Evolutionary conservation across 2,113 vertebrate species (phyloP), one percentile per base, ranked within the genome.

Genomic region (Suncus etruscus): DNA sequence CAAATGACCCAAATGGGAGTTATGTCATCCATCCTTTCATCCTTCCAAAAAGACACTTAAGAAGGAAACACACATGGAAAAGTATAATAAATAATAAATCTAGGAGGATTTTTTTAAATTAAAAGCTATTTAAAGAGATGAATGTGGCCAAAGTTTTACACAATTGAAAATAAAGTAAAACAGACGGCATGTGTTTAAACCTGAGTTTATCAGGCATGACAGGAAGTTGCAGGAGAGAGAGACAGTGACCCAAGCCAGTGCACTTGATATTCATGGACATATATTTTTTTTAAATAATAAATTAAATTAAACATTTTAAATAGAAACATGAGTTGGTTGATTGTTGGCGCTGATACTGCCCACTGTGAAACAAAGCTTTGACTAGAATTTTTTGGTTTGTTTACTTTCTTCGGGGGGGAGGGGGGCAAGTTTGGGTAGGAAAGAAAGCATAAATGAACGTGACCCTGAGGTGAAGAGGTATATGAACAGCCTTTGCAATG

Each of bases 401-500:
- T 95, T 58, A 96, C 95, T 97, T 97, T 93, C 92, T 97, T 96
- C 15, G 68, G 96, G 93, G 93, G 91, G 92, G 92, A 27, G 80
- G 95, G 98, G 98, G 98, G 98, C 93, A 94, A 98, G 98, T 98
- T 97, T 97, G 97, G 96, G 98, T 98, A 98, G 98, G 98, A 97
- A 97, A 96, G 97, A 97, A 97, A 97, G 96, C 97, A 77, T 97
- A 97, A 97, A 96, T 97, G 94, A 96, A 96, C 96, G 54, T 97
- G 97, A 98, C 95, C 79, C 97, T 97, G 97, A 98, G 98, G 98
- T 98, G 98, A 99, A 98, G 95, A 98, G 98, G 98, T 97, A 89
- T 98, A 98, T 97, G 97, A 99, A 99, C 99, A 99, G 99, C 99
- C 99, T 99, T 98, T 99, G 99, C 99, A 99, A 99, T 99, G 99